Evolutionary conservation across 2,797 vertebrate species (phyloP), one percentile per base, ranked within the genome.

Genomic region (Sciurus vulgaris): DNA sequence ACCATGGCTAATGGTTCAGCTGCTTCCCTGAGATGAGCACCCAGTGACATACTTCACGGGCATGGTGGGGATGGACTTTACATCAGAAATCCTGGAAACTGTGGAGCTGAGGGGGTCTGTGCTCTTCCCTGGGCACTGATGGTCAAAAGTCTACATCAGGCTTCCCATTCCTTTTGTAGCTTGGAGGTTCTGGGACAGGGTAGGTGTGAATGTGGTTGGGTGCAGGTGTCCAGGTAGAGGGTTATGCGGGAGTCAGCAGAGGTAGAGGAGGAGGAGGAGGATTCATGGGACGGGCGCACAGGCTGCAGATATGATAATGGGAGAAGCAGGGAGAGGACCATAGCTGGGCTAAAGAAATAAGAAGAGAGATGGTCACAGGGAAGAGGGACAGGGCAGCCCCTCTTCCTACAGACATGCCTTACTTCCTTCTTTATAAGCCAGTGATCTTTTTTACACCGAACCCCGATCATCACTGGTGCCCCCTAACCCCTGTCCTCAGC

Each of bases 251-350:
- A 56, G 73, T 69, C 18, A 67, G 49, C 20, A 14, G 17, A 56
- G 35, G 41, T 15, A 38, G 38, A 38, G 41, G 54, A 41, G 35
- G 44, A 81, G 56, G 49, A 26, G 38, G 44, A 12, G 1, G 10
- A 20, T 14, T 33, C 13, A 0, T 12, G 15, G 1, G 33, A 59
- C 7, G 0, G 0, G 30, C 38, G 18, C 24, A 13, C 65, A 28
- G 30, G 30, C 5, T 0, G 6, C 22, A 33, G 22, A 38, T 7
- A 47, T 10, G 15, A 83, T 44, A 28, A 22, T 20, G 38, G 61
- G 41, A 81, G 24, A 35, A 8, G 7, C 33, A 49, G 49, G 22
- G 51, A 74, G 15, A 2, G 14, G 38, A 33, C 56, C 24, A 4
- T 2, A 28, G 41, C 28, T 67, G n/a, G 22, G 9, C 59, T 76